Percentiles rank a stretch among this genome's conserved stretches.
Evolutionary conservation across 2,113 vertebrate species (phyloP).

Genomic region (Dipodomys merriami): DNA sequence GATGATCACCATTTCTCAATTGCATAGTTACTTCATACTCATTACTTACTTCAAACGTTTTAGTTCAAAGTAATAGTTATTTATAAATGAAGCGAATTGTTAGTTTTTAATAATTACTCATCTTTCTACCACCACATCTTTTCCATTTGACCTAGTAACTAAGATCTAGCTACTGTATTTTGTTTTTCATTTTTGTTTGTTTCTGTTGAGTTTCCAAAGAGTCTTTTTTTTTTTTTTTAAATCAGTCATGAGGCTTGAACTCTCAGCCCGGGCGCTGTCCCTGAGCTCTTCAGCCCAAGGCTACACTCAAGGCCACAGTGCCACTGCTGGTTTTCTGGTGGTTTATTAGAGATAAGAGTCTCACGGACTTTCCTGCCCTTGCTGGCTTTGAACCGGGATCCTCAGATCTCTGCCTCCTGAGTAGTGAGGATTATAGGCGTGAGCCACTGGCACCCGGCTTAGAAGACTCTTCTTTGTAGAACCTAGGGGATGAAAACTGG

Average conservation of each 20-base stretch:
- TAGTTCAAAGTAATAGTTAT: not conserved
- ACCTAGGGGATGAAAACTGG: slow-evolving; percentile 39
- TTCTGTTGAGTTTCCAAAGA: slow-evolving; percentile 35
- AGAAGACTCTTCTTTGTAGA: slow-evolving; percentile 13
- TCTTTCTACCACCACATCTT: not conserved
- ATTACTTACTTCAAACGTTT: slow-evolving; percentile 38
- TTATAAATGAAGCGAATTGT: slow-evolving; percentile 5
- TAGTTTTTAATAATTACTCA: slow-evolving; percentile 25
- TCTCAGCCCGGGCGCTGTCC: no score
- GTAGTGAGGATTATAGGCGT: no score
- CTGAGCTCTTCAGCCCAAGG: no score
- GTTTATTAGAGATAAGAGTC: no score
- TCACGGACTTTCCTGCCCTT: no score
- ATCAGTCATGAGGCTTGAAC: no score
- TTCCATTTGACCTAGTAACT: not conserved
- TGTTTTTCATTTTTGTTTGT: not conserved
- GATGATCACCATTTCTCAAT: not conserved
- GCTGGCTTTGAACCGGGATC: no score
- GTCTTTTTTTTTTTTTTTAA: no score
- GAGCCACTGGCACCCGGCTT: no score
- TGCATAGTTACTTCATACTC: slow-evolving; percentile 37
- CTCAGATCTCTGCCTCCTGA: no score
- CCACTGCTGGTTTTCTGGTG: no score
- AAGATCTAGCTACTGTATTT: not conserved
- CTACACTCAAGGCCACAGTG: no score